phyloP scores from a whole-genome alignment of 2,888 invertebrate genomes.

The Atethmia centrago region DNA sequence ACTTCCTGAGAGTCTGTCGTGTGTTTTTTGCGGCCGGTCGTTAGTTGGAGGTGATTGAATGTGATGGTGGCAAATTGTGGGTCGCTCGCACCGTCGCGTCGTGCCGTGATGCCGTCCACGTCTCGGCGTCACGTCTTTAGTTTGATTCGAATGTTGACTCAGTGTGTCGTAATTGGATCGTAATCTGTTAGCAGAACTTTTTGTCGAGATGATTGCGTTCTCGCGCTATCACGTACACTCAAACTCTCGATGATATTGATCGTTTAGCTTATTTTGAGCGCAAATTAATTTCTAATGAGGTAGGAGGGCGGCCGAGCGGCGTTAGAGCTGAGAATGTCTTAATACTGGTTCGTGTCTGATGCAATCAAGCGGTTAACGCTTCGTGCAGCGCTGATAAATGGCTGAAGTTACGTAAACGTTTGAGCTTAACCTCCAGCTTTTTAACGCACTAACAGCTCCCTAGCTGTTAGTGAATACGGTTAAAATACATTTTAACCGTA shows the following conservation, averaged over 20 bases:
- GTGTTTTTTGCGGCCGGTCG: conserved; percentile 86
- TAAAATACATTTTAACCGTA: background rate
- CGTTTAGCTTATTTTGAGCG: conserved; percentile 70
- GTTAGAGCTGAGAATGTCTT: conserved; percentile 73
- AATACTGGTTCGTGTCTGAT: conserved; percentile 65
- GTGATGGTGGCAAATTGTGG: conserved; percentile 87
- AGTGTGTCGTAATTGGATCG: conserved; percentile 79
- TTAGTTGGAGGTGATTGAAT: conserved; percentile 89
- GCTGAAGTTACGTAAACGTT: conserved; percentile 7
- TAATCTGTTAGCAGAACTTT: conserved; percentile 76
- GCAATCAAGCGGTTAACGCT: conserved; percentile 64
- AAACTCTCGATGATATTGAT: conserved; percentile 60
- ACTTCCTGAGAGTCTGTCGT: conserved; percentile 90
- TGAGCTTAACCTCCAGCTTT: background rate
- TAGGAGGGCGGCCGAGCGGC: conserved; percentile 68
- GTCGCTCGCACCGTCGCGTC: conserved; percentile 63
- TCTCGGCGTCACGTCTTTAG: conserved; percentile 74
- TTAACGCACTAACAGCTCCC: background rate
- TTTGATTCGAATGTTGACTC: conserved; percentile 79
- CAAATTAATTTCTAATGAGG: conserved; percentile 84
- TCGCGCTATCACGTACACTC: conserved; percentile 65
- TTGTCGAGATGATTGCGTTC: conserved; percentile 65
- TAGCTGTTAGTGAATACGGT: background rate
- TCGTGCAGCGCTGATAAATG: conserved; percentile 35
- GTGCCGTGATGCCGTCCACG: conserved; percentile 48